These are phyloP conservation scores for Colletes latitarsis DNA, from an alignment of 1,140 invertebrate species.

Conservation along the genomic window DNA sequence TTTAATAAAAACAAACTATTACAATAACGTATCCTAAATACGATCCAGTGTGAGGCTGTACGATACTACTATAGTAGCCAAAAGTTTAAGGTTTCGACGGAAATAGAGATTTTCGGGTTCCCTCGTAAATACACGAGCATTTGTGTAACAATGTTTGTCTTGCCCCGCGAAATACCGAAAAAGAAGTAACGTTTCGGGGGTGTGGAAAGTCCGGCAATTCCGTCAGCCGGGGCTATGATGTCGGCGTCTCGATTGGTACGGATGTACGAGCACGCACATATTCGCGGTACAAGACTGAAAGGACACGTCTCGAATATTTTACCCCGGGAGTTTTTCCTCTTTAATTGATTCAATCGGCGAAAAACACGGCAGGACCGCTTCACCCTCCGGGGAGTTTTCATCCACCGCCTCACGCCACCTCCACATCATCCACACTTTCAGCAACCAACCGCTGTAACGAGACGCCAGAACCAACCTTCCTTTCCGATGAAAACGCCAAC, in stretches of 20 bases:
- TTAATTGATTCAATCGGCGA: conserved; percentile 71
- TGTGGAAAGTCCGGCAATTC: conserved; percentile 43
- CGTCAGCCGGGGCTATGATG: conserved; percentile 25
- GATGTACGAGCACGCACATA: conserved; percentile 44
- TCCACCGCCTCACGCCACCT: conserved; percentile 39
- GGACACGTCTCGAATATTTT: conserved; percentile 70
- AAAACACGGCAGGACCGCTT: conserved; percentile 66
- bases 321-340: conserved; percentile 67
- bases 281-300: conserved; percentile 52
- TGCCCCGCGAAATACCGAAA: not conserved
- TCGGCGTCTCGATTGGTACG: conserved; percentile 54
- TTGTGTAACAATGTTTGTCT: not conserved
- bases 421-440: conserved; percentile 63
- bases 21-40: no score
- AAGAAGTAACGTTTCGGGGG: conserved; percentile 5
- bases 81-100: no score
- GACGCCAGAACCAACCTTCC: conserved; percentile 63
- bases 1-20: no score
- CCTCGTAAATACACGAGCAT: no score
- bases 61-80: no score
- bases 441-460: conserved; percentile 68
- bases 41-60: no score
- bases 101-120: no score
- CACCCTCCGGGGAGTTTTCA: conserved; percentile 63
- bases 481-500: conserved; percentile 65